Base-by-base conservation (phyloP, 2,888 invertebrate species). In the Dynastes hyllus region DNA sequence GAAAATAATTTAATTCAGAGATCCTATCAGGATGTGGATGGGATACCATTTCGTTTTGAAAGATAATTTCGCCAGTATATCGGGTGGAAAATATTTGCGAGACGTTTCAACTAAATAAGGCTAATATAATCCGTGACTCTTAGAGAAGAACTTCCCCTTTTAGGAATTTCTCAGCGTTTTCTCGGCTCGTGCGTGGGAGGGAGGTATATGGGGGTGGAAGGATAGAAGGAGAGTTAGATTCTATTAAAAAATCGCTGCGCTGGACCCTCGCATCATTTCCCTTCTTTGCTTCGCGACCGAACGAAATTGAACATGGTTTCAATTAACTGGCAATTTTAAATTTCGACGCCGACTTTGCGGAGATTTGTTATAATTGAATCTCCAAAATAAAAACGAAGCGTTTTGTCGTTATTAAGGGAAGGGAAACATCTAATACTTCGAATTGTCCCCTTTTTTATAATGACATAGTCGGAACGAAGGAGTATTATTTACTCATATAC, bases 311-410 rank as follows among this genome's bases (percentile, higher is more conserved):
- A 84, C 85, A 83, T 82, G 84, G 83, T 85, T 86, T 85, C 86
- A 86, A 86, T 86, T 86, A 86, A 86, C 84, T 84, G 83, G 85
- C 85, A 85, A 86, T 86, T 85, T 85, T 84, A 83, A 85, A 85
- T 84, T 83, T 82, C 2, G 81, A 83, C 80, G 81, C 80, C 80
- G 81, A 83, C 82, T 82, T 83, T 84, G 80, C 82, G 84, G 83
- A 85, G 85, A 86, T 85, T 86, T 86, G 82, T 84, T 84, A 84
- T 87, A 87, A 87, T 87, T 86, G 86, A 85, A 86, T 85, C 22
- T 84, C 82, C 81, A 84, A 82, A 85, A 86, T 86, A 86, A 86
- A 85, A 82, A 63, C 70, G 32, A 11, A 5, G 5, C 2, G 11
- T 63, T 63, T n/a, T 32, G 2, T 2, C 11, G 45, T 8, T 11